Conservation (phyloP, 2,888 invertebrate species). For the Coecobrya sp. region DNA sequence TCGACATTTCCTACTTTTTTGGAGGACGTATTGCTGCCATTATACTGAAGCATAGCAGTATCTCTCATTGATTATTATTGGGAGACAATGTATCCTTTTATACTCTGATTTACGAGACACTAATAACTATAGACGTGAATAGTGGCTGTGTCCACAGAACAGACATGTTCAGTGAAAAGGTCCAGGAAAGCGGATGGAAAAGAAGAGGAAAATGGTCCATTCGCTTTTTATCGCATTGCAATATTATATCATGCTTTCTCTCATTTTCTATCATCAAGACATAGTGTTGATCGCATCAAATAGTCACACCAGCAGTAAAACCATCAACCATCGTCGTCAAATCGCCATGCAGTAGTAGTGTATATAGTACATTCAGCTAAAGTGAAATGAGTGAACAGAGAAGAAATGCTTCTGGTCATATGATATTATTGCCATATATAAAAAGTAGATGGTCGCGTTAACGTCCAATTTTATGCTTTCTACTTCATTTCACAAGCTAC, state of each 20-base stretch:
- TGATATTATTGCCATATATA: conserved; percentile 56
- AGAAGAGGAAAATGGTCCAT: conserved; percentile 78
- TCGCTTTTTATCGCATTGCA: conserved; percentile 68
- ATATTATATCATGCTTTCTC: neutral
- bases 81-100: conserved; percentile 79
- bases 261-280: conserved; percentile 52
- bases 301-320: conserved; percentile 15
- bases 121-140: conserved; percentile 86
- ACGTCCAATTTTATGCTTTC: conserved; percentile 60
- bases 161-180: neutral
- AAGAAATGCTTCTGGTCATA: conserved; percentile 52
- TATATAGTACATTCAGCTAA: neutral
- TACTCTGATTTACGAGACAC: conserved; percentile 86
- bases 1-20: conserved; percentile 27
- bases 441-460: conserved; percentile 66
- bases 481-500: conserved; percentile 48
- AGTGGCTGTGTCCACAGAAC: neutral
- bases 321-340: conserved; percentile 11
- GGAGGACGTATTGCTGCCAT: conserved; percentile 31
- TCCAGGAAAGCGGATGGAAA: neutral
- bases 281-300: conserved; percentile 64
- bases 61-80: conserved; percentile 53
- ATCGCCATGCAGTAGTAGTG: neutral
- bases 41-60: neutral
- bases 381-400: conserved; percentile 62